These are phyloP conservation scores for Deilephila porcellus DNA, from an alignment of 2,888 invertebrate genomes.

Conservation along the genomic window DNA sequence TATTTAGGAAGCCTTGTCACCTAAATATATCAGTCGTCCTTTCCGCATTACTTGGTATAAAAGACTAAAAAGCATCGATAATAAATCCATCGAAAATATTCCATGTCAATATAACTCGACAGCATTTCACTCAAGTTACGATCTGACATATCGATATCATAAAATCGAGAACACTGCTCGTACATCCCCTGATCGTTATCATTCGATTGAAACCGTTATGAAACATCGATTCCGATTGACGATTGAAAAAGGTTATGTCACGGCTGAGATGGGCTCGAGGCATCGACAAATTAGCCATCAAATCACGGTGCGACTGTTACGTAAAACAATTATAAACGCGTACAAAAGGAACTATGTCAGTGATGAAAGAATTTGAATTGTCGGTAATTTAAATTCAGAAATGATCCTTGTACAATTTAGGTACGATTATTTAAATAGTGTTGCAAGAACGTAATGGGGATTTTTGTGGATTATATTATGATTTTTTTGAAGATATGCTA, in stretches of 20 bases:
- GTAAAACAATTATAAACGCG: slow-evolving; percentile 29
- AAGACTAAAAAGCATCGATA: neutral
- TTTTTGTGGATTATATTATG: too few species aligned
- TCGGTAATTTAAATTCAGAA: neutral
- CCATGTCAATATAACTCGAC: neutral
- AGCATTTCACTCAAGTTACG: slow-evolving; percentile 29
- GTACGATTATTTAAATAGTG: neutral
- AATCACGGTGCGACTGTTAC: slow-evolving; percentile 34
- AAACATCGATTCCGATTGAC: slow-evolving; percentile 55
- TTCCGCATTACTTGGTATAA: neutral
- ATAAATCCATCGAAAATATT: neutral
- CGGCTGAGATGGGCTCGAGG: slow-evolving; percentile 48
- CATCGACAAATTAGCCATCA: slow-evolving; percentile 45
- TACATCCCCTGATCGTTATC: slow-evolving; percentile 40
- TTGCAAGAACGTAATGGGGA: too few species aligned
- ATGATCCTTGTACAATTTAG: neutral
- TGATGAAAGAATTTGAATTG: slow-evolving; percentile 9
- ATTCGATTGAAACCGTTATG: slow-evolving; percentile 48
- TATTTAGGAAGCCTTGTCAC: too few species aligned
- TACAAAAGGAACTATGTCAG: slow-evolving; percentile 4
- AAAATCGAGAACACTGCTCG: slow-evolving; percentile 15
- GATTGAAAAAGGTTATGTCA: slow-evolving; percentile 55
- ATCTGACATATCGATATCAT: slow-evolving; percentile 43
- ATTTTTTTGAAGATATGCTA: too few species aligned
- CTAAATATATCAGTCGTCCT: too few species aligned